Base-by-base conservation (phyloP, 2,113 vertebrate species). In the Cyprinodon brontotheroides region DNA sequence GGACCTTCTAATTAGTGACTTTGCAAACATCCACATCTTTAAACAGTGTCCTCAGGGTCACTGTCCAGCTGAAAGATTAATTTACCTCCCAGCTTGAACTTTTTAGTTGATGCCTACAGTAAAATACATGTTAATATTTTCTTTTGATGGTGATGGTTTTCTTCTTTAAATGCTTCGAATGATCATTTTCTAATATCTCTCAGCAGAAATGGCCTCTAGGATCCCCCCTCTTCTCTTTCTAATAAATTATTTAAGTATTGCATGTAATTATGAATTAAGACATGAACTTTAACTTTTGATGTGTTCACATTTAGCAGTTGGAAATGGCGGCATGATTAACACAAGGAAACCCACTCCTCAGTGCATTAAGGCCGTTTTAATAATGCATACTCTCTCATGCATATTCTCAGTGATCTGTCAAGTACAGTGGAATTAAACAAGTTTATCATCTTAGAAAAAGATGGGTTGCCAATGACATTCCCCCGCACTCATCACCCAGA, bases 351-450 rank as follows among this genome's bases (percentile, higher is more conserved):
- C 86, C 62, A 79, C 53, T 68, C 66, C 78, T 90, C 80, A 86
- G 89, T 84, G 79, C 87, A 22, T 84, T 80, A 74, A 77, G 70
- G 74, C 76, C 22, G n/a, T 82, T 83, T 93, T 90, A 92, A 94
- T 92, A 90, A 92, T 93, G 86, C 87, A 93, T 85, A 86, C 70
- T 89, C 78, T 84, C 89, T 86, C 89, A 91, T 92, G 89, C 72
- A 91, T 89, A 91, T 91, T 87, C 83, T 83, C 80, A 69, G 67
- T 29, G 40, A 83, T 65, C 83, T 82, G 81, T 90, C 84, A 89
- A 90, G 84, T 83, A 81, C 72, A 83, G 82, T 74, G 75, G 81
- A 92, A 92, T 91, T 89, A 90, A 92, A 92, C 79, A 84, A 86
- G 83, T 93, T 90, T 85, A 93, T 92, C 87, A 92, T 89, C 82